phyloP scores from a whole-genome alignment of 2,888 invertebrate genomes.

The Plusia festucae region DNA sequence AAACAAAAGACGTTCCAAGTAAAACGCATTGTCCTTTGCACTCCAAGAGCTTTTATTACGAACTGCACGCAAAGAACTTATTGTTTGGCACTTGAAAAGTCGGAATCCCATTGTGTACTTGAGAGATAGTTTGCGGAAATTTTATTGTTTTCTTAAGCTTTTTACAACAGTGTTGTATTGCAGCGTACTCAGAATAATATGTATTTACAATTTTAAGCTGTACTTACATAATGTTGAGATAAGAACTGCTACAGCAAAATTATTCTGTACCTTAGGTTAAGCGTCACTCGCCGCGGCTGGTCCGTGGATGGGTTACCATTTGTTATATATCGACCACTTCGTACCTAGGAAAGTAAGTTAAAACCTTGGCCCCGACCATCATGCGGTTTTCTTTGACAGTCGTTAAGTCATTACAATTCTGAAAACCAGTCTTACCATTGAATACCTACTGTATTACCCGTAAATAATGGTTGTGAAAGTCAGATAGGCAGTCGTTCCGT shows the following conservation, averaged over 20 bases:
- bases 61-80: constrained; percentile 56
- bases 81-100: constrained; percentile 61
- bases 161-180: constrained; percentile 34
- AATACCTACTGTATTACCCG: no score
- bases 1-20: constrained; percentile 42
- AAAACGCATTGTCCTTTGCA: constrained; percentile 61
- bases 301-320: no score
- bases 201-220: constrained; percentile 41
- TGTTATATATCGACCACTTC: no score
- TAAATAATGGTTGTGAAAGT: no score
- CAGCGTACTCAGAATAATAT: constrained; percentile 24
- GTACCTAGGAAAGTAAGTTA: no score
- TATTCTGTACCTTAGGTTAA: not conserved
- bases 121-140: constrained; percentile 41
- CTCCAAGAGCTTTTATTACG: constrained; percentile 61
- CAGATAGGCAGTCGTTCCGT: no score
- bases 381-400: no score
- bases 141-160: constrained; percentile 48
- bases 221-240: constrained; percentile 18
- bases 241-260: not conserved
- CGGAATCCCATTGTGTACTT: constrained; percentile 50
- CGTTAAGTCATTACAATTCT: no score
- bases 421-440: no score
- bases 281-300: no score
- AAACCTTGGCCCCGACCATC: no score